A percentile compares a stretch with the other conserved stretches of the same genome.
These are phyloP conservation scores for Apteryx owenii DNA, from an alignment of 2,113 vertebrate genomes.

Conservation along the genomic window DNA sequence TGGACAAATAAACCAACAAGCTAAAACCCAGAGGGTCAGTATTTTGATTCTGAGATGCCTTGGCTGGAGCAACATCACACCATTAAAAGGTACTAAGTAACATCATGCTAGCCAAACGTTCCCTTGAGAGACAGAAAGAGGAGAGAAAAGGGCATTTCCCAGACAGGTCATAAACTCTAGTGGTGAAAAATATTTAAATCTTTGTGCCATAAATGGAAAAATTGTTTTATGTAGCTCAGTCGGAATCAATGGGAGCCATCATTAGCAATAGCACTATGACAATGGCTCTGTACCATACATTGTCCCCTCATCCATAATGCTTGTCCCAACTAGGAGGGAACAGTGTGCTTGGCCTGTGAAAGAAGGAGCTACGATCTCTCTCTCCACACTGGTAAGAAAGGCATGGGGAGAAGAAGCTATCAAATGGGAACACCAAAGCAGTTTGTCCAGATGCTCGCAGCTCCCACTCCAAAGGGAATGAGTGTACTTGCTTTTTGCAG, in stretches of 20 bases:
- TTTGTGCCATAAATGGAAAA: not conserved
- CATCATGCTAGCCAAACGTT: not conserved
- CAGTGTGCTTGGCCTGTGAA: not conserved
- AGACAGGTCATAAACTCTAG: not conserved
- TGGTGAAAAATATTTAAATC: not conserved
- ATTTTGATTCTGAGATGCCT: not conserved
- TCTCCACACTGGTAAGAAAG: not conserved
- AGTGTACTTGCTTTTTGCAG: not conserved
- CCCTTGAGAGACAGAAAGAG: not conserved
- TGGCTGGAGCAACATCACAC: not conserved
- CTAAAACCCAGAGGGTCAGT: not conserved
- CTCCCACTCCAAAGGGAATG: not conserved
- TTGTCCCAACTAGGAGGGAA: not conserved
- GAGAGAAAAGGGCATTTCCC: not conserved
- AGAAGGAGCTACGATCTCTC: not conserved
- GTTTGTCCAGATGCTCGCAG: not conserved
- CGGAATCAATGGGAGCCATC: conserved; percentile 28
- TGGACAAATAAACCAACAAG: not conserved
- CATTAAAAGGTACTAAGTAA: not conserved
- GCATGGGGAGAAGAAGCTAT: not conserved
- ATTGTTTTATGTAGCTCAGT: not conserved
- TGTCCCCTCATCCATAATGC: not conserved
- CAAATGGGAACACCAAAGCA: not conserved
- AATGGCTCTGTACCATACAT: not conserved
- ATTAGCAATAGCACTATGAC: conserved; percentile 26